Base-by-base conservation (phyloP, 1,140 invertebrate species). In the Drosophila arizonae region DNA sequence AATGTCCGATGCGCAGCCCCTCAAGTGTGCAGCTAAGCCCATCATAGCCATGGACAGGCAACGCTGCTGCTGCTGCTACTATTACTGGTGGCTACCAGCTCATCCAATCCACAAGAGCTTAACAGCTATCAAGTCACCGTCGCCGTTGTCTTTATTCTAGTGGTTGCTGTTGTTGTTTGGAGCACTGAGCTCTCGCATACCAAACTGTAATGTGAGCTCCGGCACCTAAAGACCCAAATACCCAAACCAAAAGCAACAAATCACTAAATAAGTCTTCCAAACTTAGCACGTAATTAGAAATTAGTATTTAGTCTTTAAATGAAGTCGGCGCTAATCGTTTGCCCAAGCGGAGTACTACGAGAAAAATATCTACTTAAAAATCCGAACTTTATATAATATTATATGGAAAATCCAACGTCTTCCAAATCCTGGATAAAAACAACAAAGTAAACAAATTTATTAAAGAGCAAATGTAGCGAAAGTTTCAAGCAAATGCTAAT, bases 201-300 rank as follows among this genome's bases (percentile, higher is more conserved):
- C 41, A 45, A 39, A 45, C 6, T 60, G 28, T 57, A 63, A 77
- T 76, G 77, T 66, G 68, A 68, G 60, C 72, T 39, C 60, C 70
- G 9, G 5, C 33, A 9, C 24, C 11, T 52, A 39, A 66, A 66
- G 15, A 26, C 63, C 24, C 21, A 54, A 33, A 24, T 24, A 24
- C 63, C 26, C 21, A 55, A 80, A 86, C 72, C 48, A 43, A 85
- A 85, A 80, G 75, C 79, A 90, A 90, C 88, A 90, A 90, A 90
- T 90, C 89, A 90, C 89, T 90, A 76, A 90, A 77, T 70, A 87
- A 90, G 89, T 90, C 89, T 90, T 90, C 89, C 89, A 90, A 82
- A 71, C 77, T 28, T 87, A 86, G 84, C 64, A 46, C 9, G 65
- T 86, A 86, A 73, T 76, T 78, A 72, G 55, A 54, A 71, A 36